Conservation (phyloP, 2,113 vertebrate species). For the Azemiops feae region DNA sequence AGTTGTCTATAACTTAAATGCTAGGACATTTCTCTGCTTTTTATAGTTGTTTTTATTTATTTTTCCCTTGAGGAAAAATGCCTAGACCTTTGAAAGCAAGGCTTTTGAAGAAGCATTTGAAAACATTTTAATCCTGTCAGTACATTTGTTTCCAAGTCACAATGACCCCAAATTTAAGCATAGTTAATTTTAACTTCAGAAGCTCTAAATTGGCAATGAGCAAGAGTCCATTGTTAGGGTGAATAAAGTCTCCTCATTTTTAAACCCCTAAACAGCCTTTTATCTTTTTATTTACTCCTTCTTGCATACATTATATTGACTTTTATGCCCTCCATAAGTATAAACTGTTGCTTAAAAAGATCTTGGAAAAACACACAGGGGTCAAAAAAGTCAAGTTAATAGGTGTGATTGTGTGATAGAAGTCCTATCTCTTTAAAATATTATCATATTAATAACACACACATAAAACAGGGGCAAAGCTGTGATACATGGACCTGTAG, state of each 20-base stretch:
- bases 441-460: not conserved
- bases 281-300: not conserved
- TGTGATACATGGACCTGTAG: not conserved
- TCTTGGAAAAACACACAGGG: not conserved
- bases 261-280: not conserved
- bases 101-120: not conserved
- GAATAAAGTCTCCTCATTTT: not conserved
- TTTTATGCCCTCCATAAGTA: not conserved
- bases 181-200: constrained; percentile 3
- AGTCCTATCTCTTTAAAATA: not conserved
- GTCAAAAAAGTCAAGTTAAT: not conserved
- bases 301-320: not conserved
- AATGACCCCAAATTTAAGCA: constrained; percentile 13
- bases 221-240: not conserved
- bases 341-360: not conserved
- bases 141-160: not conserved
- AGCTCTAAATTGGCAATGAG: not conserved
- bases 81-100: not conserved
- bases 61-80: constrained; percentile 34
- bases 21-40: constrained; percentile 14
- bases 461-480: not conserved
- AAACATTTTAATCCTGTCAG: not conserved
- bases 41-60: constrained; percentile 21
- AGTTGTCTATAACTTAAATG: not conserved
- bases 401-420: not conserved